Conservation (phyloP, 2,113 vertebrate genomes). For the Sterrhoptilus dennistouni region DNA sequence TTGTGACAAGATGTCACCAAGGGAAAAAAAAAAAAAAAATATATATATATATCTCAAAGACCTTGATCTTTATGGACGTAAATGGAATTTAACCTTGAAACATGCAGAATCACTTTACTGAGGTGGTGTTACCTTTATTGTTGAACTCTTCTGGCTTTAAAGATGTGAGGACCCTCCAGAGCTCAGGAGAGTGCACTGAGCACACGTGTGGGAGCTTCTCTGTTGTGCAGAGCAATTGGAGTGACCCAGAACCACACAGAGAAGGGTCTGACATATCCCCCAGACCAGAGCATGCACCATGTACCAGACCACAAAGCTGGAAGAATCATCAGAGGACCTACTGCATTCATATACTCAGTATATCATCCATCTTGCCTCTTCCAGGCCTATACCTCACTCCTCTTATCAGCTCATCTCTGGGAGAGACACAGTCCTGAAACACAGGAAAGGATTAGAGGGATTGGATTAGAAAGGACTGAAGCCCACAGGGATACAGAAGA, state of each 20-base stretch:
- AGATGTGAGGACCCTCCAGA: background rate
- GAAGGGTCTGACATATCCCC: background rate
- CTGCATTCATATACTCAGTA: background rate
- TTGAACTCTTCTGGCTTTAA: background rate
- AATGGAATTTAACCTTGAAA: background rate
- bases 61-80: background rate
- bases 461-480: background rate
- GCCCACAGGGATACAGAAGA: background rate
- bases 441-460: background rate
- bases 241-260: background rate
- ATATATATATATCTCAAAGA: background rate
- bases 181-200: background rate
- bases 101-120: background rate
- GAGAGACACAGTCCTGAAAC: background rate
- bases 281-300: background rate
- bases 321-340: background rate
- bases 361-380: background rate
- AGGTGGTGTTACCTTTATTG: background rate
- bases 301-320: background rate
- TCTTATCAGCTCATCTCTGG: background rate
- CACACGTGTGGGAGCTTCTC: accelerated
- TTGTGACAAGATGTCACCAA: background rate
- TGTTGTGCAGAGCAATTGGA: background rate
- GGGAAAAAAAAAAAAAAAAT: background rate
- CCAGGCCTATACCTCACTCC: background rate